These are phyloP conservation scores for Elymnias hypermnestra DNA, from an alignment of 1,140 invertebrate species.

Conservation along the genomic window DNA sequence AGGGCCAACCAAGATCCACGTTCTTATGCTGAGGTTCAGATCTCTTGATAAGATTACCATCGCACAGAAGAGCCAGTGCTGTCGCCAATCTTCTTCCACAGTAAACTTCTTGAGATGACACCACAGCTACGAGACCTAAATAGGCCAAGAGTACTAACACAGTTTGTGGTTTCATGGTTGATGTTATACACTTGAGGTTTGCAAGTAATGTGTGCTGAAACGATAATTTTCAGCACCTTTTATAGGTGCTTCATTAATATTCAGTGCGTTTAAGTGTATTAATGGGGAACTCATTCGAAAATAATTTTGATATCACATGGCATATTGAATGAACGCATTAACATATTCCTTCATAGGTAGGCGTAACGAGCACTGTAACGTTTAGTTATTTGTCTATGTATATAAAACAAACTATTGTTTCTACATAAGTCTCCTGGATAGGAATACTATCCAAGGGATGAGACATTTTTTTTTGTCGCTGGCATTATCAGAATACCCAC, in stretches of 20 bases:
- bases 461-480: too few relatives aligned
- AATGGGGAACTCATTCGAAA: not conserved
- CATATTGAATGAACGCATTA: not conserved
- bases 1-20: conserved; percentile 8
- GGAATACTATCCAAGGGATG: too few relatives aligned
- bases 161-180: conserved; percentile 15
- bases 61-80: conserved; percentile 19
- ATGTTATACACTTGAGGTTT: not conserved
- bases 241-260: not conserved
- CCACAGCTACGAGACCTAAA: conserved; percentile 5
- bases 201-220: conserved; percentile 5
- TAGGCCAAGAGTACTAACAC: conserved; percentile 11
- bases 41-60: conserved; percentile 22
- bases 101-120: conserved; percentile 13
- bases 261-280: not conserved
- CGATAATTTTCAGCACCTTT: not conserved
- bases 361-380: too few relatives aligned
- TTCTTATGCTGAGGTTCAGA: not conserved
- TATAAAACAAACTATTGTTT: too few relatives aligned
- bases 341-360: not conserved
- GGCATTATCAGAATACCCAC: too few relatives aligned
- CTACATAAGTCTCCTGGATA: too few relatives aligned
- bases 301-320: not conserved
- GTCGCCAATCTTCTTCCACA: conserved; percentile 22
- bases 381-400: too few relatives aligned